Conservation (phyloP, 2,888 invertebrate species). For the Cerceris ruficornis region DNA sequence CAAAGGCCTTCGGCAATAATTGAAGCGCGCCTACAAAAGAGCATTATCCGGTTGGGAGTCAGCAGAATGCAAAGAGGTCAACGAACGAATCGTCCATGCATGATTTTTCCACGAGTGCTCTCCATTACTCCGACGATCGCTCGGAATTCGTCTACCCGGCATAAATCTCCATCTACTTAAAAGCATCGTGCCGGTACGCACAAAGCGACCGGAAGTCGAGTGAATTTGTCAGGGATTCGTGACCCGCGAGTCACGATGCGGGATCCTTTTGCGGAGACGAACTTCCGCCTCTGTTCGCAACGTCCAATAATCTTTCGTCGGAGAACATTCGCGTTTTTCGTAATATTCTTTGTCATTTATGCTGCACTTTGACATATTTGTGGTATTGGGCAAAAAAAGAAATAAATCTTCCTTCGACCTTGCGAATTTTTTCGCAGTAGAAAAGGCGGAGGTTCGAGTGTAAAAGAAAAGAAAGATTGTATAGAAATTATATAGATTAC, state of each 20-base stretch:
- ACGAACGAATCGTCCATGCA: conserved; percentile 53
- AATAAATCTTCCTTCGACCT: neutral
- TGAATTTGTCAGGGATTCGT: conserved; percentile 24
- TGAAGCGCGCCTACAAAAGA: neutral
- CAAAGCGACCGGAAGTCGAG: conserved; percentile 37
- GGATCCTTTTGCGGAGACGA: neutral
- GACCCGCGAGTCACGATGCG: conserved; percentile 2
- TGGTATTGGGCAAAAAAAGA: neutral
- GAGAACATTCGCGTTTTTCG: neutral
- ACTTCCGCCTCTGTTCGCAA: conserved; percentile 1
- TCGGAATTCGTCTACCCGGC: conserved; percentile 55
- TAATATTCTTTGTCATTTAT: conserved; percentile 1
- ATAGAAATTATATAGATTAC: no score
- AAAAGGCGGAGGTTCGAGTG: no score
- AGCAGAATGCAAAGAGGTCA: conserved; percentile 47
- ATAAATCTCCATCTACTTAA: conserved; percentile 60
- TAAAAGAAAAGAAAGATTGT: no score
- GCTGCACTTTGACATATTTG: neutral
- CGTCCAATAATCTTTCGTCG: neutral
- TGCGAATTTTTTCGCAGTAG: no score
- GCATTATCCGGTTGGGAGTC: conserved; percentile 23
- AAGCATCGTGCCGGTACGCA: conserved; percentile 25
- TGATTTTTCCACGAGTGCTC: conserved; percentile 61
- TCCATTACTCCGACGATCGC: conserved; percentile 49
- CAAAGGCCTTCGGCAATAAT: no score